Evolutionary conservation across 92 coral and sea anemone genomes (phyloP), one percentile per base, ranked within the genome.

Genomic region (Parazoanthus swiftii): DNA sequence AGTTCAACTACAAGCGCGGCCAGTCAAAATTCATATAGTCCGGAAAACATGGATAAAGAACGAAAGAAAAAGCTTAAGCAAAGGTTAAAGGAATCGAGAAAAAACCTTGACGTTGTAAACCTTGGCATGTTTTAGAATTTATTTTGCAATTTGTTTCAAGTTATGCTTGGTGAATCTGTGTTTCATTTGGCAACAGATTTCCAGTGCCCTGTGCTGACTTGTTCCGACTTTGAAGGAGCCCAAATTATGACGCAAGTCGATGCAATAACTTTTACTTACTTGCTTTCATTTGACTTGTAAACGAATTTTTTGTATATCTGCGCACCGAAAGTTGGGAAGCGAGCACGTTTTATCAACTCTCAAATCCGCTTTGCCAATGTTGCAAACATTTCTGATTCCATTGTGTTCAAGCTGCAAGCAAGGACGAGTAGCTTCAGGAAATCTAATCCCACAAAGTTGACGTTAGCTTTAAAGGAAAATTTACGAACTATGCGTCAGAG

Each of bases 31-130:
- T 71, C 36, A 3, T 58, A 21, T 43, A 86, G 56, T 43, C 26
- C 82, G 9, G 90, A 89, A 16, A 68, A 20, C 8, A 63, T 87
- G 25, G 92, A 93, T 88, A 91, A 91, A 7, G 94, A 93, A 50
- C 79, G 95, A 42, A 89, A 90, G 84, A 88, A 81, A 42, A 90
- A 85, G 73, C 91, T 95, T 51, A 89, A 94, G 81, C 91, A 89
- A 67, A 93, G 93, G 83, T 88, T 91, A 5, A 88, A 76, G 38
- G 95, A 95, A 56, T 90, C 94, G 10, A 91, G 92, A 33, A 92
- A 89, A 81, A 91, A 89, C 79, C 90, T 88, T 33, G 98, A 95
- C 71, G 94, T 93, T 29, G 93, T 95, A n/a, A 91, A 95, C 77
- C 89, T 95, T 74, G 98, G 98, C 26, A 83, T 85, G 89, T 95